Conservation (phyloP, 2,113 vertebrate genomes). For the Mobula hypostoma region DNA sequence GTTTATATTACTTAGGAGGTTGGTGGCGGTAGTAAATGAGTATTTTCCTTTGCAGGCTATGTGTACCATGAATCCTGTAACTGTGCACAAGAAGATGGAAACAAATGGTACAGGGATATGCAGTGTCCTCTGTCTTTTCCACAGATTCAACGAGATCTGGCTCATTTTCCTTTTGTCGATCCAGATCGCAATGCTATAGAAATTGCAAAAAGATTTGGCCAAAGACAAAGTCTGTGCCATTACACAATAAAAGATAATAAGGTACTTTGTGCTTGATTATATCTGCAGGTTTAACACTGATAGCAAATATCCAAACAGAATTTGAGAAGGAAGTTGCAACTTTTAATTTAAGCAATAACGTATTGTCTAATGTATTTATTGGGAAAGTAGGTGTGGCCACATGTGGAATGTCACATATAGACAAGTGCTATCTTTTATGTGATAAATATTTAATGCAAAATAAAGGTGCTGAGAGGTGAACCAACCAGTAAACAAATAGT, state of each 20-base stretch:
- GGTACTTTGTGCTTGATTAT: conserved; percentile 52
- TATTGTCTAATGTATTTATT: neutral
- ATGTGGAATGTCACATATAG: neutral
- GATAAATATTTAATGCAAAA: conserved; percentile 1
- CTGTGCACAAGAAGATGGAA: conserved; percentile 71
- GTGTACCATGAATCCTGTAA: conserved; percentile 88
- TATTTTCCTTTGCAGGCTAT: conserved; percentile 60
- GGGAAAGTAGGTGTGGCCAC: neutral
- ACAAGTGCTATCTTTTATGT: neutral
- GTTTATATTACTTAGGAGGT: neutral
- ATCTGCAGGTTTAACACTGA: neutral
- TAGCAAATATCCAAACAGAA: neutral
- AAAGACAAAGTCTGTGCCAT: conserved; percentile 91
- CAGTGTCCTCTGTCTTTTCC: conserved; percentile 70
- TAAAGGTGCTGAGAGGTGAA: neutral
- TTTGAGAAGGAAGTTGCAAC: neutral
- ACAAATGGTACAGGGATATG: conserved; percentile 75
- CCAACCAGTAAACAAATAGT: neutral
- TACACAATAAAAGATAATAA: conserved; percentile 91
- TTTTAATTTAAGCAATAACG: neutral
- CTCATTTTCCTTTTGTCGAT: conserved; percentile 65
- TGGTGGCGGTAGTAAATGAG: neutral
- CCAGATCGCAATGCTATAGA: conserved; percentile 76
- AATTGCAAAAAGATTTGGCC: conserved; percentile 82
- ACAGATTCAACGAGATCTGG: conserved; percentile 80